phyloP scores from a whole-genome alignment of 2,888 invertebrate species.

The Ditylenchus weischeri region DNA sequence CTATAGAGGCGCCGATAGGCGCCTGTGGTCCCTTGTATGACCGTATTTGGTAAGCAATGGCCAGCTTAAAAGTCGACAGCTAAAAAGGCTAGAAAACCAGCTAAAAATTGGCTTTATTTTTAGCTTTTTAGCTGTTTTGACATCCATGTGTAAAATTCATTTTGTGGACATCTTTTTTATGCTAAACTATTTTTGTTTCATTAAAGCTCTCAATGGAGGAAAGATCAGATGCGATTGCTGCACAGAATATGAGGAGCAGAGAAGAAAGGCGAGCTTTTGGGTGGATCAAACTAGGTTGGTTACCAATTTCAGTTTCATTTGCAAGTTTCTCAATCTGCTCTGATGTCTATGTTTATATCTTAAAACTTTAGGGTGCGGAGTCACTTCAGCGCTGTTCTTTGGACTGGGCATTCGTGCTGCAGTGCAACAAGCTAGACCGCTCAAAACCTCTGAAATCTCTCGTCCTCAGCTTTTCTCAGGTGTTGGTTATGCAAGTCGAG shows the following conservation, averaged over 20 bases:
- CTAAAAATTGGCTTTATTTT: too few species aligned
- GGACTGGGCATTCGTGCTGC: constrained; percentile 39
- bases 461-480: constrained; percentile 42
- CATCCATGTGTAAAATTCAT: too few species aligned
- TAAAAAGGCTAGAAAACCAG: too few species aligned
- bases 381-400: constrained; percentile 25
- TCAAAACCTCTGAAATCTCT: constrained; percentile 35
- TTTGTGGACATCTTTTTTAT: too few species aligned
- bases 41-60: too few species aligned
- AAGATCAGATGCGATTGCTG: background rate
- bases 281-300: constrained; percentile 14
- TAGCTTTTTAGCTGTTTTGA: too few species aligned
- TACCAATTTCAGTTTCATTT: background rate
- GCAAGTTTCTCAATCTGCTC: background rate
- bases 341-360: background rate
- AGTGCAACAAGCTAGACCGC: constrained; percentile 31
- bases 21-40: too few species aligned
- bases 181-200: too few species aligned
- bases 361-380: constrained; percentile 15
- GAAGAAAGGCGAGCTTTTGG: constrained; percentile 3
- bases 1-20: too few species aligned
- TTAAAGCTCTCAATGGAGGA: too few species aligned
- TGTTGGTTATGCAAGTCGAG: constrained; percentile 52
- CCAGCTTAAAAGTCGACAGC: too few species aligned
- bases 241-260: too few species aligned